Base-by-base conservation (phyloP, 64 coral and sea anemone species). In the Anthopleura sola region DNA sequence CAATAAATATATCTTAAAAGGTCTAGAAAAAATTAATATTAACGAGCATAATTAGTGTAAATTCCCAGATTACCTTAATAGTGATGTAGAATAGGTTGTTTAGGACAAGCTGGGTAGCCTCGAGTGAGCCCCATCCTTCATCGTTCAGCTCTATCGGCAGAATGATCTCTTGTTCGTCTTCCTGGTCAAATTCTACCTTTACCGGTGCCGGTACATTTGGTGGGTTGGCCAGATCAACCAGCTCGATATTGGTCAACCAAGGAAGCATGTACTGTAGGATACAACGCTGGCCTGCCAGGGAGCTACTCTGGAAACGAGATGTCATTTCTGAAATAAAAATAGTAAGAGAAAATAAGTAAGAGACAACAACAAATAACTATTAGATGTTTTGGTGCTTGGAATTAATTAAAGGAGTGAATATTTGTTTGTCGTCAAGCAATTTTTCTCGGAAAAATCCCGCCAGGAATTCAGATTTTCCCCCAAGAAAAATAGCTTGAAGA, bases 21-120 rank as follows among this genome's bases (percentile, higher is more conserved):
- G 40, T 44, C 9, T 44, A 44, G 40, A 18, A 23, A 31, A 51
- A 48, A 46, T 17, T 23, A 44, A 18, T 11, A 24, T n/a, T 12
- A 32, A 33, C 5, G 23, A 32, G 23, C 1, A 32, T 29, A n/a
- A 11, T n/a, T n/a, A n/a, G n/a, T 12, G 9, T 23, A 5, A 68
- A 68, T 23, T 64, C 49, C 29, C 36, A 60, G 7, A 37, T 60
- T 68, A 99, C 97, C 90, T 99, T 99, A 1, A 95, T 93, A 81
- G 97, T 95, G 40, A 99, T 94, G 80, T 90, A 95, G 81, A 99
- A 99, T 23, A 99, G 37, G 55, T 99, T 99, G 74, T 99, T 94
- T 28, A 99, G 90, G 8, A 99, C 97, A 40, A 99, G 37, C 68
- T 95, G 97, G 5, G 87, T 99, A 17, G 97, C 97, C 82, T 95